Base-by-base conservation (phyloP, 1,140 invertebrate genomes). In the Probaryconus sp. region DNA sequence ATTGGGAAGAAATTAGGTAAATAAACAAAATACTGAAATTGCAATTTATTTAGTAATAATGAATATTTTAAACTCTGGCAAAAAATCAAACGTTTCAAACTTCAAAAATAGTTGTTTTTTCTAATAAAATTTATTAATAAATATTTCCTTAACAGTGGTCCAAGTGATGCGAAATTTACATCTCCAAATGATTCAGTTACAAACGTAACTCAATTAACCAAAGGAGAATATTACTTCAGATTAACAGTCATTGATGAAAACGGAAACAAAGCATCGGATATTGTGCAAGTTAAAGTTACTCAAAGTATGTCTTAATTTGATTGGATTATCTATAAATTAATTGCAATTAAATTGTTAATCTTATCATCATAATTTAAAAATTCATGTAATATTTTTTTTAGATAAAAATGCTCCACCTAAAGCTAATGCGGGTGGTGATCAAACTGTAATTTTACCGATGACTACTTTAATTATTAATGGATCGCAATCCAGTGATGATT, bases 391-490 rank as follows among this genome's bases (percentile, higher is more conserved):
- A 38, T 16, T 14, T 55, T 65, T 40, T 76, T 28, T 75, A 97
- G 95, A 95, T 88, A 93, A 94, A 85, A 98, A 98, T 88, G 92
- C 93, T 16, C 89, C 94, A 4, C 96, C 96, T 0, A 92, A 93
- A 81, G 96, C 96, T 0, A 93, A 96, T 83, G 96, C 94, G 13
- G 96, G 96, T 16, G 94, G 93, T 0, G 94, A 97, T 86, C 91
- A 93, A 78, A 92, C 92, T 20, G 87, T 97, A 0, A 89, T 91
- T 4, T 85, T 96, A 6, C 96, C 96, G 0, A 83, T 92, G 1
- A 91, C 90, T 13, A 91, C 94, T 4, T 89, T 98, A 1, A 89
- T 92, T 21, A 88, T 98, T 17, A 97, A 98, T 88, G 97, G 97
- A 0, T 93, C 93, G 0, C 87, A 90, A 43, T 98, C 96, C 0